These are phyloP conservation scores for Poecilia gillii DNA, from an alignment of 2,797 vertebrate species.

Conservation along the genomic window DNA sequence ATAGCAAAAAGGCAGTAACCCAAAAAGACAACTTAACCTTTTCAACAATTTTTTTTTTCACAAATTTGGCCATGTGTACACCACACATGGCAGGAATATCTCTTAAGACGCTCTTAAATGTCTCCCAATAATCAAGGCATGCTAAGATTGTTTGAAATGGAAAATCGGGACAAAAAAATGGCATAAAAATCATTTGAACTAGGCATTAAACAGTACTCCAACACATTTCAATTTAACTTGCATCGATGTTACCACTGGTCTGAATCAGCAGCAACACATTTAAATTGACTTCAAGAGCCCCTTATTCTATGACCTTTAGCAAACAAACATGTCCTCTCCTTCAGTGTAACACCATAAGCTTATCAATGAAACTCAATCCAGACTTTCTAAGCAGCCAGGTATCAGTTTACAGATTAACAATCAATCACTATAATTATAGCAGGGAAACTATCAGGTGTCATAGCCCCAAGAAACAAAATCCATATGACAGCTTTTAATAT, in stretches of 20 bases:
- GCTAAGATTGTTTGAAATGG: too few species aligned
- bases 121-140: too few species aligned
- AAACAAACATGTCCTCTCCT: neutral
- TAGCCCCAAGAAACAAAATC: neutral
- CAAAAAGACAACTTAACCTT: neutral
- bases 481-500: neutral
- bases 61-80: neutral
- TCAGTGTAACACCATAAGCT: neutral
- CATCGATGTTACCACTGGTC: neutral
- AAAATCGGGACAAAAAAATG: too few species aligned
- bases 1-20: neutral
- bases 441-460: neutral
- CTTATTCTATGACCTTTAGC: neutral
- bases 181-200: too few species aligned
- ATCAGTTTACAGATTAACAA: neutral
- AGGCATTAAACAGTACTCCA: neutral
- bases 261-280: neutral
- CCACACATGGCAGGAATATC: too few species aligned
- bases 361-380: neutral
- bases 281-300: neutral
- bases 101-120: too few species aligned
- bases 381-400: neutral
- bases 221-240: neutral
- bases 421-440: neutral
- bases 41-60: neutral